Percentiles rank a stretch among this genome's conserved stretches.
Evolutionary conservation across 2,888 invertebrate species (phyloP).

Genomic region (Netelia inedita): DNA sequence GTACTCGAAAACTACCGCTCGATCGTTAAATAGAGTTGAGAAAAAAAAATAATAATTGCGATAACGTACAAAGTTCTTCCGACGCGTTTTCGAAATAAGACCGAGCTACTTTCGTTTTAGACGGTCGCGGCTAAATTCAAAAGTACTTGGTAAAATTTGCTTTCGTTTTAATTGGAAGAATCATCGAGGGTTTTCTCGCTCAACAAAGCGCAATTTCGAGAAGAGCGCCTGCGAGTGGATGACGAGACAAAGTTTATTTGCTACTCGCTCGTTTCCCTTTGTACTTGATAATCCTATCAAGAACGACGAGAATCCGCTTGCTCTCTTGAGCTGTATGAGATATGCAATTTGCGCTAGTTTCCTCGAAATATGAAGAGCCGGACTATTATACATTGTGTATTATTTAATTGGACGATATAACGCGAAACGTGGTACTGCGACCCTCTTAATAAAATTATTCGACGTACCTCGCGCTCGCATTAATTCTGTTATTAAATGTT

Average conservation of each 20-base stretch:
- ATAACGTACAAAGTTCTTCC: neutral
- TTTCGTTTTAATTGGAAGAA: neutral
- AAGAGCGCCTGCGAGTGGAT: neutral
- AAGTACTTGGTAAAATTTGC: neutral
- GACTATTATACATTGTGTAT: neutral
- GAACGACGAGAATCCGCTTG: constrained; percentile 17
- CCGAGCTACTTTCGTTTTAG: neutral
- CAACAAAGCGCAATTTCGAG: neutral
- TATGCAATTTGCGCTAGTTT: constrained; percentile 24
- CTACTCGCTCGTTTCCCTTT: constrained; percentile 27
- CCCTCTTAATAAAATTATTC: neutral
- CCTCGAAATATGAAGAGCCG: neutral
- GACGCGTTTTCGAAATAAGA: neutral
- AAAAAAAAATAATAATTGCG: neutral
- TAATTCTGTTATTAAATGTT: neutral
- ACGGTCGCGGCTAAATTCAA: neutral
- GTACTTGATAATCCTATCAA: constrained; percentile 47
- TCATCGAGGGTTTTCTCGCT: neutral
- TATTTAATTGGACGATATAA: constrained; percentile 3
- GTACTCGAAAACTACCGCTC: neutral
- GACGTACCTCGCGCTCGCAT: neutral
- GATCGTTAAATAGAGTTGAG: neutral
- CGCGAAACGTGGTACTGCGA: neutral
- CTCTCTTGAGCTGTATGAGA: constrained; percentile 4
- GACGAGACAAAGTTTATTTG: constrained; percentile 30